phyloP scores from a whole-genome alignment of 2,888 invertebrate genomes.

The Caenorhabditis angaria region DNA sequence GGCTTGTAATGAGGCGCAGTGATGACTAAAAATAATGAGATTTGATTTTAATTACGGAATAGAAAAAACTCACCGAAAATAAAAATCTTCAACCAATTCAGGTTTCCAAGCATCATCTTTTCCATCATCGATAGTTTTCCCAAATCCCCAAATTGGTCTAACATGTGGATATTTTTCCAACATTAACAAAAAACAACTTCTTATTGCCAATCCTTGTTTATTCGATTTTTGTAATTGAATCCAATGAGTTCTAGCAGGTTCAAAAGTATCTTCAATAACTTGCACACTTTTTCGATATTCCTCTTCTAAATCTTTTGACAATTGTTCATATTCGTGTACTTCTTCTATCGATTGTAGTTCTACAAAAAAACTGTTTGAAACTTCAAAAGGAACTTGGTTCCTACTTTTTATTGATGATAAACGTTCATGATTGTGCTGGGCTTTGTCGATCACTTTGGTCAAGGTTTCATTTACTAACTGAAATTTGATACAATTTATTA shows the following conservation, averaged over 20 bases:
- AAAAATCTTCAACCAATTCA: slow-evolving; percentile 57
- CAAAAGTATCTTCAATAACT: slow-evolving; percentile 37
- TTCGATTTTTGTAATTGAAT: slow-evolving; percentile 67
- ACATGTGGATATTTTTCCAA: slow-evolving; percentile 64
- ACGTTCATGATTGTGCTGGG: slow-evolving; percentile 23
- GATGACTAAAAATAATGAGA: slow-evolving; percentile 53
- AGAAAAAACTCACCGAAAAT: slow-evolving; percentile 55
- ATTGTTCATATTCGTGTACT: slow-evolving; percentile 18
- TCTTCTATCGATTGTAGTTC: slow-evolving; percentile 13
- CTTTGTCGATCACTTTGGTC: slow-evolving; percentile 37
- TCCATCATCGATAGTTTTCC: slow-evolving; percentile 52
- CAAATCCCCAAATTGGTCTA: slow-evolving; percentile 69
- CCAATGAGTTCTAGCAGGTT: slow-evolving; percentile 65
- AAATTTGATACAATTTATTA: slow-evolving; percentile 12
- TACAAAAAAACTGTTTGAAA: neutral
- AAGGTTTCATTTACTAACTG: slow-evolving; percentile 49
- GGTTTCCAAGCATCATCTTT: slow-evolving; percentile 54
- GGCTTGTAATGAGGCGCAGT: slow-evolving; percentile 66
- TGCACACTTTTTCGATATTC: slow-evolving; percentile 20
- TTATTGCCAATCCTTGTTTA: slow-evolving; percentile 53
- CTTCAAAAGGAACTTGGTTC: neutral
- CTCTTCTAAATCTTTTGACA: slow-evolving; percentile 9
- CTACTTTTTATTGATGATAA: slow-evolving; percentile 13
- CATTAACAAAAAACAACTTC: slow-evolving; percentile 59
- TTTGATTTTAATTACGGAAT: neutral